Evolutionary conservation across 2,113 vertebrate genomes (phyloP).

Genomic region (Gracilinanus agilis): DNA sequence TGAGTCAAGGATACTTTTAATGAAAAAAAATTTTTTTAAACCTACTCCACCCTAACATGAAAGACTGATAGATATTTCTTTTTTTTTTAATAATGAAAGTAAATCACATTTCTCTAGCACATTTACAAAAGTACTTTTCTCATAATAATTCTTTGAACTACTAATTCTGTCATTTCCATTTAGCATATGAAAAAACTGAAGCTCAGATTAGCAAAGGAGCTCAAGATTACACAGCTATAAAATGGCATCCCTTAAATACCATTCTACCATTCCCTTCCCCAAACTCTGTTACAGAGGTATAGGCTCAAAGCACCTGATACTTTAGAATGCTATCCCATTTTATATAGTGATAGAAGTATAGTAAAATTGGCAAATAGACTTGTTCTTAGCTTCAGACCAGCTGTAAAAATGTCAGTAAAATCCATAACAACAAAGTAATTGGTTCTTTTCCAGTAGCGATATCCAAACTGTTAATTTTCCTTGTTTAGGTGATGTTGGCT

Average conservation of each 20-base stretch:
- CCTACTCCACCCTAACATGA: background rate
- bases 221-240: too few species aligned
- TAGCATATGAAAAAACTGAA: too few species aligned
- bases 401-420: background rate
- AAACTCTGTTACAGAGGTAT: background rate
- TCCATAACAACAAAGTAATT: slow-evolving; percentile 1
- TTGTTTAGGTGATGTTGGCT: slow-evolving; percentile 94
- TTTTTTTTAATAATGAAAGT: too few species aligned
- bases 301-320: background rate
- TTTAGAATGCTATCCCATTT: background rate
- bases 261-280: background rate
- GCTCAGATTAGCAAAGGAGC: too few species aligned
- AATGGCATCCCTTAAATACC: background rate
- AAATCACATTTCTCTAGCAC: too few species aligned
- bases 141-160: too few species aligned
- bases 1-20: background rate
- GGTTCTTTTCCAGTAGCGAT: background rate
- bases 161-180: too few species aligned
- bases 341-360: background rate
- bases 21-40: background rate
- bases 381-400: slow-evolving; percentile 28
- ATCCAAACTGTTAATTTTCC: background rate
- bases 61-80: background rate
- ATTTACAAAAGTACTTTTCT: too few species aligned
- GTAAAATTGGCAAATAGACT: background rate